A percentile compares a stretch with the other conserved stretches of the same genome.
phyloP scores from a whole-genome alignment of 2,113 vertebrate genomes.

The Lipotes vexillifer region DNA sequence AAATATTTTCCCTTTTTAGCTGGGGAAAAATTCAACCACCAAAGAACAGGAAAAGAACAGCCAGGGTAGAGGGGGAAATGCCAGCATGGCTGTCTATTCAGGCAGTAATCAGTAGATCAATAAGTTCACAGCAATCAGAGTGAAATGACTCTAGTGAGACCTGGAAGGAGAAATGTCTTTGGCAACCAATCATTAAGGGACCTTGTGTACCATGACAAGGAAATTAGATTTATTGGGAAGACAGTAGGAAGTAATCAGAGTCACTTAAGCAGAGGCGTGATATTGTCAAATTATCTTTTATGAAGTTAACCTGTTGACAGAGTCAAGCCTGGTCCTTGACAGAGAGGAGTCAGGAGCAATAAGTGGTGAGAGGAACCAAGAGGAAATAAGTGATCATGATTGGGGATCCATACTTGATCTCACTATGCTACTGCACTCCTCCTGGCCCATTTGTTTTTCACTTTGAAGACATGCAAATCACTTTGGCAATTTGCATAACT shows the following conservation, averaged over 20 bases:
- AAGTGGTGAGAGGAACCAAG: background rate
- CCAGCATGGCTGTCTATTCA: background rate
- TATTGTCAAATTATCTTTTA: background rate
- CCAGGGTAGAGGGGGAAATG: background rate
- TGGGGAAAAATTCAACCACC: background rate
- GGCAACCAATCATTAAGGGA: background rate
- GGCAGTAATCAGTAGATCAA: background rate
- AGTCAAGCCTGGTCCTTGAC: background rate
- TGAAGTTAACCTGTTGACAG: background rate
- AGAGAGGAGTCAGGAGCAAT: background rate
- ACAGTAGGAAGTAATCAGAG: background rate
- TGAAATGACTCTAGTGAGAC: background rate
- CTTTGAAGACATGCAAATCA: background rate
- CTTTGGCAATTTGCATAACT: background rate
- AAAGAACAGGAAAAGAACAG: background rate
- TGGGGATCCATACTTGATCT: background rate
- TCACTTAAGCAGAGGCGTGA: conserved; percentile 28
- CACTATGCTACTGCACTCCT: background rate
- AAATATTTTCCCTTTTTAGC: background rate
- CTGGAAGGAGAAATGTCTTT: background rate
- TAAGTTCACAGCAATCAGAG: background rate
- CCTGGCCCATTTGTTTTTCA: background rate
- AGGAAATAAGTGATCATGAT: background rate
- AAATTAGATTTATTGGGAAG: background rate
- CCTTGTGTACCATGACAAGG: background rate